Percentiles rank a stretch among this genome's conserved stretches.
Evolutionary conservation across 2,797 vertebrate genomes (phyloP).

Genomic region (Hozukius guyotensis): DNA sequence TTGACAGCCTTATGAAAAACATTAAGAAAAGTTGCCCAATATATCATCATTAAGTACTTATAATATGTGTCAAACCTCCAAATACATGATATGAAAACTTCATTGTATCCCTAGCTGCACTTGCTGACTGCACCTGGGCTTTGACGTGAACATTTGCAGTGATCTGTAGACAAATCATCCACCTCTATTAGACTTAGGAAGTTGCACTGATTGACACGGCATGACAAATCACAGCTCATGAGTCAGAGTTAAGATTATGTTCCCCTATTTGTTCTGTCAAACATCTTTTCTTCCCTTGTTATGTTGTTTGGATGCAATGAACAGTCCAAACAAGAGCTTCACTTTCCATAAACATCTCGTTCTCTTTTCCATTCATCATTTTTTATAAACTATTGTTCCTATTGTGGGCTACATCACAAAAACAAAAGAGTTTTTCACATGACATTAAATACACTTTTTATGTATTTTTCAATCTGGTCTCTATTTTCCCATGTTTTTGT

Average conservation of each 20-base stretch:
- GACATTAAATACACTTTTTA: not conserved
- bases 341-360: constrained; percentile 30
- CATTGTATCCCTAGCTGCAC: not conserved
- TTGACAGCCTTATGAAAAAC: not conserved
- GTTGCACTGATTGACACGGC: not conserved
- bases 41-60: not conserved
- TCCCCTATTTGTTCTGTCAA: constrained; percentile 14
- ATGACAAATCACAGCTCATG: constrained; percentile 24
- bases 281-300: not conserved
- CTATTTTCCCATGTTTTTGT: too few relatives aligned
- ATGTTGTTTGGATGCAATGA: constrained; percentile 25
- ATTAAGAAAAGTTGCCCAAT: not conserved
- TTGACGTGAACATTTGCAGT: not conserved
- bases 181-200: not conserved
- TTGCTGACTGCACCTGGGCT: not conserved
- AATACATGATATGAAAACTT: not conserved
- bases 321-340: constrained; percentile 23
- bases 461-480: too few relatives aligned
- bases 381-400: not conserved
- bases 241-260: constrained; percentile 5
- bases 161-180: not conserved
- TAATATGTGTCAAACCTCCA: not conserved
- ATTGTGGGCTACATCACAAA: not conserved
- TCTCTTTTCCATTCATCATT: constrained; percentile 11
- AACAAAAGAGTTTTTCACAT: not conserved